phyloP scores from a whole-genome alignment of 2,797 vertebrate species.

The Paratrypauchen microcephalus region DNA sequence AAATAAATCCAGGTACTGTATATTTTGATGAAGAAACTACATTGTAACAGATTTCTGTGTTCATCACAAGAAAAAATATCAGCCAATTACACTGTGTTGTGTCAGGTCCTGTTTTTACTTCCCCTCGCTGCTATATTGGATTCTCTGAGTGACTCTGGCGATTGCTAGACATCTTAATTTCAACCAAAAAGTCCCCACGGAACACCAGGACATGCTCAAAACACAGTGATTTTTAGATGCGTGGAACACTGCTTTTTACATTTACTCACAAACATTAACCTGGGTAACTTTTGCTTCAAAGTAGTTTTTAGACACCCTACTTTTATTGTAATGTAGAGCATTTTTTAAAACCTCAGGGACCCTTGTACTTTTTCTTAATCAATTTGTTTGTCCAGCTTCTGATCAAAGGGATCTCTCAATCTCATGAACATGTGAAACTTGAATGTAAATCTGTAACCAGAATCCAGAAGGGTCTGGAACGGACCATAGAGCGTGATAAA shows the following conservation, averaged over 20 bases:
- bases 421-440: no score
- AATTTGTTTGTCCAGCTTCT: no score
- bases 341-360: no score
- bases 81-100: neutral
- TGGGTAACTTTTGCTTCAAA: neutral
- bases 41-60: no score
- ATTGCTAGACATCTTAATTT: slow-evolving; percentile 13
- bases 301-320: neutral
- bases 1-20: no score
- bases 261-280: neutral
- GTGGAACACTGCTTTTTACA: slow-evolving; percentile 14
- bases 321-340: no score
- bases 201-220: slow-evolving; percentile 18
- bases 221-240: slow-evolving; percentile 10
- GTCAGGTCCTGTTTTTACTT: neutral
- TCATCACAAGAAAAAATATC: neutral
- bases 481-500: no score
- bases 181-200: slow-evolving; percentile 2
- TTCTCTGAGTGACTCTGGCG: neutral
- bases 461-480: no score
- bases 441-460: no score
- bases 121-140: neutral
- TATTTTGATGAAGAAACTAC: no score
- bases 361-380: no score
- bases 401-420: no score